A percentile compares a stretch with the other conserved stretches of the same genome.
phyloP scores from a whole-genome alignment of 2,113 vertebrate species.

The Polyodon spathula region DNA sequence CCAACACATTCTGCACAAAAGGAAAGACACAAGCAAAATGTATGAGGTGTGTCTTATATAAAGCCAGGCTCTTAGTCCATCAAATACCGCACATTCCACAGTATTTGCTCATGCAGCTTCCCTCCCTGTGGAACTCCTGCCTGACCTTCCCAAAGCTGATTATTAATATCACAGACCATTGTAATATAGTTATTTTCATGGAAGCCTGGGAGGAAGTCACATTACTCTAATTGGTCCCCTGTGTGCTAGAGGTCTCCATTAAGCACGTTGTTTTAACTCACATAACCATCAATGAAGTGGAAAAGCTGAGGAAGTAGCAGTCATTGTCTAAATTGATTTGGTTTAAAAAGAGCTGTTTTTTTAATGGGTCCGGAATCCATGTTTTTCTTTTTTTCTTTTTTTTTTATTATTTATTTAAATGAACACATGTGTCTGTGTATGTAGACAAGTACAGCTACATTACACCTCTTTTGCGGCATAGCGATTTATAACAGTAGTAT shows the following conservation, averaged over 20 bases:
- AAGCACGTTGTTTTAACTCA: conserved; percentile 86
- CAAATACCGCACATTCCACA: conserved; percentile 79
- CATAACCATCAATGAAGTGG: conserved; percentile 86
- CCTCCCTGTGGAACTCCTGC: conserved; percentile 69
- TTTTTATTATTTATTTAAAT: conserved; percentile 50
- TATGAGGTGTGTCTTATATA: conserved; percentile 30
- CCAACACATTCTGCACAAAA: too few species aligned
- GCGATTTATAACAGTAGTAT: conserved; percentile 58
- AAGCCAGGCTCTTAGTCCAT: conserved; percentile 45
- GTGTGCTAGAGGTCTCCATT: conserved; percentile 72
- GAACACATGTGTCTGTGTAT: conserved; percentile 51
- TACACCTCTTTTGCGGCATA: conserved; percentile 13
- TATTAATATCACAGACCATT: conserved; percentile 99
- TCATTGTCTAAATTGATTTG: conserved; percentile 61
- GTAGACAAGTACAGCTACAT: conserved; percentile 35
- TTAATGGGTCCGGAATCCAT: conserved; percentile 69
- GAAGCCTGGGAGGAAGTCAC: conserved; percentile 94
- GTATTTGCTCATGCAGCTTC: conserved; percentile 71
- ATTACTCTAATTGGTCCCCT: conserved; percentile 88
- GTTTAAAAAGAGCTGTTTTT: conserved; percentile 67
- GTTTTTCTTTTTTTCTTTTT: conserved; percentile 26
- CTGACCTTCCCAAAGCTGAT: conserved; percentile 87
- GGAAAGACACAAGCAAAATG: neutral
- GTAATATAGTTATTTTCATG: conserved; percentile 97
- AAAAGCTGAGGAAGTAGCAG: conserved; percentile 86